Evolutionary conservation across 2,113 vertebrate genomes (phyloP).

Genomic region (Oncorhynchus mykiss): DNA sequence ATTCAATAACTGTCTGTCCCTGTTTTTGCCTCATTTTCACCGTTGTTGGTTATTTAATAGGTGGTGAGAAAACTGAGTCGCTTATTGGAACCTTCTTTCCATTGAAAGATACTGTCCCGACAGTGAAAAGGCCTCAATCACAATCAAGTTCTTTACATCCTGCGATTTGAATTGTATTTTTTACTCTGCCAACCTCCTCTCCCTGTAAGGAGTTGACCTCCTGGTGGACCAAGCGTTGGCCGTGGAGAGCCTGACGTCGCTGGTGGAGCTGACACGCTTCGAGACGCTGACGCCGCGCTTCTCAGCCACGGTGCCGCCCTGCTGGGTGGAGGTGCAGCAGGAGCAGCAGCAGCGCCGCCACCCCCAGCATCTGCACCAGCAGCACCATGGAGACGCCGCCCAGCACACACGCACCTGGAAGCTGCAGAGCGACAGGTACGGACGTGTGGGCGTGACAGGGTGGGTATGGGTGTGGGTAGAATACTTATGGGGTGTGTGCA

Average conservation of each 20-base stretch:
- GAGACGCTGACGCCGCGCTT: slow-evolving; percentile 96
- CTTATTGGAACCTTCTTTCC: neutral
- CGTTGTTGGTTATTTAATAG: neutral
- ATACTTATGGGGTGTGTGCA: no score
- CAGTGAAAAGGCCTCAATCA: neutral
- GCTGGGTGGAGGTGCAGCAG: slow-evolving; percentile 98
- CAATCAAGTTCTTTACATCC: neutral
- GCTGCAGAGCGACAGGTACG: slow-evolving; percentile 90
- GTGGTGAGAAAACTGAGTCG: neutral
- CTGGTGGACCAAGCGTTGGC: slow-evolving; percentile 91
- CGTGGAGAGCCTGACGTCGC: slow-evolving; percentile 87
- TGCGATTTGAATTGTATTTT: neutral
- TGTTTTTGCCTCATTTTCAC: neutral
- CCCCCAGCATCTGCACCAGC: slow-evolving; percentile 96
- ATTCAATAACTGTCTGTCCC: neutral
- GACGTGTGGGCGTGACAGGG: neutral
- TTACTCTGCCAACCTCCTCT: neutral
- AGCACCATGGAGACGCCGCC: slow-evolving; percentile 96
- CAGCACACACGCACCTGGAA: slow-evolving; percentile 99
- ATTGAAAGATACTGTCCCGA: neutral
- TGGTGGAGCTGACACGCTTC: slow-evolving; percentile 96
- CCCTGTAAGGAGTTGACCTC: slow-evolving; percentile 86
- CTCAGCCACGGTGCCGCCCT: slow-evolving; percentile 95
- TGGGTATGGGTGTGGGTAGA: neutral
- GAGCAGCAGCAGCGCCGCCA: slow-evolving; percentile 96